Base-by-base conservation (phyloP, 92 coral and sea anemone genomes). In the Anthopleura xanthogrammica region DNA sequence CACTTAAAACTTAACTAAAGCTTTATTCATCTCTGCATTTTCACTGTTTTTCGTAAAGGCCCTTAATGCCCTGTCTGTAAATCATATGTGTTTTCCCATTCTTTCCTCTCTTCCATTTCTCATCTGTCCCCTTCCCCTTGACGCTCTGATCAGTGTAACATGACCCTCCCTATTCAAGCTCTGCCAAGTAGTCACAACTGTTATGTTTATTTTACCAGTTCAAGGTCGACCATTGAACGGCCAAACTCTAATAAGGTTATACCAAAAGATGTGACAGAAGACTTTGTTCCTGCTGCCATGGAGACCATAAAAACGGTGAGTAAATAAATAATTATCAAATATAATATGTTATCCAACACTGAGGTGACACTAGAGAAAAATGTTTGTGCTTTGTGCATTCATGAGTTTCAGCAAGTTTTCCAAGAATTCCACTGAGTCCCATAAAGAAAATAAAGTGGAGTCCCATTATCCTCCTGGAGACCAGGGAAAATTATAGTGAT, bases 221-320 rank as follows among this genome's bases (percentile, higher is more conserved):
- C 79, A 20, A 75, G 58, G 23, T 66, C 80, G 0, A 75, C 80
- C 72, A 75, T 66, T 60, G 82, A n/a, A 17, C 80, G 83, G 29
- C 83, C 76, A 56, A 82, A 86, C 13, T 85, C 90, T 62, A 85
- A 77, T 40, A 93, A 90, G 78, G 85, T 93, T 62, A 66, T 88
- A 0, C 94, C 92, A 19, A 93, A 92, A 88, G 95, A 94, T 80
- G 84, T 92, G 20, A 89, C 95, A 41, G 98, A 96, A 79, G 93
- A 93, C 80, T 85, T 94, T 92, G 86, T 96, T 22, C 99, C 99
- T 43, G 90, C 92, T 75, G 55, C 90, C 29, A 81, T 93, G 93
- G 98, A 93, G 42, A 83, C 81, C 41, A 66, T 41, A 40, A 91
- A 83, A 72, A 91, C 89, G 20, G 98, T 93, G 74, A 86, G 93